Evolutionary conservation across 2,888 invertebrate genomes (phyloP), one percentile per base, ranked within the genome.

Genomic region (Melipona beecheii): DNA sequence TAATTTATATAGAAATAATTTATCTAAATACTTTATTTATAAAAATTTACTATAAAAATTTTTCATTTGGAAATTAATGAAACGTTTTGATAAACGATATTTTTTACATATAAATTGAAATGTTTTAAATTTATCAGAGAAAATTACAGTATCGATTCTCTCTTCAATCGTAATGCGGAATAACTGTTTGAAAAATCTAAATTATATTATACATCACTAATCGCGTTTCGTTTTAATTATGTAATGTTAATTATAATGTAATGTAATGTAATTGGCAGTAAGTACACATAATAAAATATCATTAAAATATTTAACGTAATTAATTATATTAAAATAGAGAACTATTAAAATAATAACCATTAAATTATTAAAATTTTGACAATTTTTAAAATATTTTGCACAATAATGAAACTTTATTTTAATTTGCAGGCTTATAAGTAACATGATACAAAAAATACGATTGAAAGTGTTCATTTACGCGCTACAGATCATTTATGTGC

Each of bases 361-460:
- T 52, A 19, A n/a, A 11, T 19, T 15, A 6, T 65, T 64, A 74
- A 49, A 36, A 54, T 36, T 60, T 43, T 50, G 17, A 6, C 27
- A 21, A 36, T 19, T 17, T 58, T 36, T 0, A 31, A 31, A 31
- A 31, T 31, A 31, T 31, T 31, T 31, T 31, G 31, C 0, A 31
- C 3, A 19, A 50, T 50, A 65, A 50, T 43, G n/a, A 58, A 50
- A 31, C 58, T 66, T 24, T 15, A 17, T 50, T 65, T 75, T 21
- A 36, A 50, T 73, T 85, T 78, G 21, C 69, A 80, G 64, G 52
- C 11, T 62, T 24, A 36, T 36, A 21, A 43, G 50, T 58, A 81
- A 79, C 65, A 92, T 92, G 92, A 89, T 90, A 69, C 82, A 82
- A n/a, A 87, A 87, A 52, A 91, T 87, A 84, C 78, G 81, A 71